Percentiles rank a stretch among this genome's conserved stretches.
Evolutionary conservation across 2,888 invertebrate species (phyloP).

Genomic region (Campoletis raptor): DNA sequence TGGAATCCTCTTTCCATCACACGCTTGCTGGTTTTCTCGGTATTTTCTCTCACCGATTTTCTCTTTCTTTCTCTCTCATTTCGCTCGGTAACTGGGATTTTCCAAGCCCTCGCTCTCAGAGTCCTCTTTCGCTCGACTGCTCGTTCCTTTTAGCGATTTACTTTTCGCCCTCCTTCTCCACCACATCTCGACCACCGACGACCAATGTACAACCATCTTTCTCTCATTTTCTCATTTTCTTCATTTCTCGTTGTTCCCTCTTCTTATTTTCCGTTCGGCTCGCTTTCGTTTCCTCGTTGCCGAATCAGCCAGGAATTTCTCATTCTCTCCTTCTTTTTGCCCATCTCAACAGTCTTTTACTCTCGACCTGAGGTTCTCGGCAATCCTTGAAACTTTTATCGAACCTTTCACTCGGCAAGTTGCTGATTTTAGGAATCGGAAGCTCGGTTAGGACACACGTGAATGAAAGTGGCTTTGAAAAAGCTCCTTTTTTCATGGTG

Average conservation of each 20-base stretch:
- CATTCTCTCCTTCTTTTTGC: constrained; percentile 46
- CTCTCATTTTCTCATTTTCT: constrained; percentile 67
- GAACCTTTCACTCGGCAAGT: constrained; percentile 19
- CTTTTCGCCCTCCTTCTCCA: constrained; percentile 43
- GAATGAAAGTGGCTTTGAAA: constrained; percentile 12
- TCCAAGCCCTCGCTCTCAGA: constrained; percentile 49
- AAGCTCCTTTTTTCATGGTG: not conserved
- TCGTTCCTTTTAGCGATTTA: constrained; percentile 84
- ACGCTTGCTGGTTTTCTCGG: constrained; percentile 42
- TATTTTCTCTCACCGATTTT: constrained; percentile 59
- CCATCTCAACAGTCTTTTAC: constrained; percentile 44
- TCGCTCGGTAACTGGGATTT: constrained; percentile 31
- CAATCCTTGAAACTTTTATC: constrained; percentile 53
- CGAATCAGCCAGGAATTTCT: constrained; percentile 76
- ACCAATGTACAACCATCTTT: constrained; percentile 72
- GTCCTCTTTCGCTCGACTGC: constrained; percentile 81
- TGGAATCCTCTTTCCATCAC: constrained; percentile 45
- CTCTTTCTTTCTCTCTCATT: constrained; percentile 59
- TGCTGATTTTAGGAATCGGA: constrained; percentile 38
- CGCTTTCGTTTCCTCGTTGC: constrained; percentile 73
- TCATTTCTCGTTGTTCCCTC: constrained; percentile 69
- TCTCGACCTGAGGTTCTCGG: constrained; percentile 44
- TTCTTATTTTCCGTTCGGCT: constrained; percentile 74
- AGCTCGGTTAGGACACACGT: constrained; percentile 23
- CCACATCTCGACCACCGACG: constrained; percentile 37